Evolutionary conservation across 2,113 vertebrate species (phyloP), one percentile per base, ranked within the genome.

Genomic region (Neopipo cinnamomea): DNA sequence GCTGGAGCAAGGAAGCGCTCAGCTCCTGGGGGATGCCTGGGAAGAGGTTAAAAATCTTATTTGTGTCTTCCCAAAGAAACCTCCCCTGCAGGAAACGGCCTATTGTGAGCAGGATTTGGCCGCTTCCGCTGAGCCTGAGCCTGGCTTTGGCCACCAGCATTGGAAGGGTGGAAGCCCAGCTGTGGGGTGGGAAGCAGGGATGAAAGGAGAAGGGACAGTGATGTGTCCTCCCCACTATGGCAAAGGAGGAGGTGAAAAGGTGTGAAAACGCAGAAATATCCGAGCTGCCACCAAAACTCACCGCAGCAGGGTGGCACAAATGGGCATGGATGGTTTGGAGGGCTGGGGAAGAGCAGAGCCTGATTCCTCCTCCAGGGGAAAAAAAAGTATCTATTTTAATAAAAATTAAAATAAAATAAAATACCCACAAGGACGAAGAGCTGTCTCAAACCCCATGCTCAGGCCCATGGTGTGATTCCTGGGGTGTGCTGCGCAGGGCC

Each of bases 41-140:
- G 87, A 96, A 97, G 91, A 94, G 90, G 91, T 95, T 94, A 91
- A 96, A 94, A 90, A 62, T 12, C 53, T 53, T 37, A 4, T 63
- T 24, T 88, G 28, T 82, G 65, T 56, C 52, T 55, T 58, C 91
- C 47, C 91, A n/a, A 31, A 95, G 91, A 94, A 93, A 79, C 85
- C 62, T 93, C 56, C 81, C 77, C 83, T 73, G 76, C 96, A 95
- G 97, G 98, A 98, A 98, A 95, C 61, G 0, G 53, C 83, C 96
- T 68, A 97, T 96, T 97, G 97, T 97, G 95, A 95, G 87, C 90
- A 79, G 95, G 88, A 92, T 85, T 91, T 1, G 4, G 74, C 19
- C 8, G 17, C 23, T 98, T 98, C 97, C 97, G 95, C 76, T 30
- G 58, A 79, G 89, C 39, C 49, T 4, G 14, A 74, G 71, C 89